A percentile compares a stretch with the other conserved stretches of the same genome.
Evolutionary conservation across 2,113 vertebrate species (phyloP).

Genomic region (Cisticola juncidis): DNA sequence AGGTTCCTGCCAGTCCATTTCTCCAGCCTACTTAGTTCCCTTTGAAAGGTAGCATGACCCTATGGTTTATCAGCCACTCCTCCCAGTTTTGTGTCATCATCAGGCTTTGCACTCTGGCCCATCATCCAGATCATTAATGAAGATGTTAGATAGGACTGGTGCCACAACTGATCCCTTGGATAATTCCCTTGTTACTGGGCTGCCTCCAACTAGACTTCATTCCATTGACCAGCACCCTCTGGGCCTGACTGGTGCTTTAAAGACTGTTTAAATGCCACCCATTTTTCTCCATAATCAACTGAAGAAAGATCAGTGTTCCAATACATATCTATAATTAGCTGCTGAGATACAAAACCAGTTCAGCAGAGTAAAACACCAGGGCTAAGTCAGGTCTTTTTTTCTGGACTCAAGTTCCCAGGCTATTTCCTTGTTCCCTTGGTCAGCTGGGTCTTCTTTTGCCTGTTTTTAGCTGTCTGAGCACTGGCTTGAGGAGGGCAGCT

Average conservation of each 20-base stretch:
- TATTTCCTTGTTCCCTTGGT: neutral
- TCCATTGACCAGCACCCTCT: neutral
- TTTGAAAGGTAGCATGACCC: neutral
- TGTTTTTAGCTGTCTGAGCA: neutral
- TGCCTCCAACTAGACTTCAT: neutral
- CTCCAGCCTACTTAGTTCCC: neutral
- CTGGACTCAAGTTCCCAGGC: neutral
- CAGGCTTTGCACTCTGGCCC: neutral
- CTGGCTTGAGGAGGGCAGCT: neutral
- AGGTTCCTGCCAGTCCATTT: neutral
- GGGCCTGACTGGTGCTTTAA: neutral
- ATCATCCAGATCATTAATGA: neutral
- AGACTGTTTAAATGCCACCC: neutral
- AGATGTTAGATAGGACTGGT: neutral
- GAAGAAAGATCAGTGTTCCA: neutral
- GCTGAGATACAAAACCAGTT: neutral
- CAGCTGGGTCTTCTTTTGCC: neutral
- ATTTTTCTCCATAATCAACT: neutral
- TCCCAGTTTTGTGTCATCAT: neutral
- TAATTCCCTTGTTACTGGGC: neutral
- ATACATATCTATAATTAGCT: neutral
- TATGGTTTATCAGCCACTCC: too few relatives aligned
- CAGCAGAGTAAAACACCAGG: neutral
- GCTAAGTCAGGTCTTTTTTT: neutral
- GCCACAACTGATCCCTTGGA: neutral